Evolutionary conservation across 2,888 invertebrate species (phyloP), one percentile per base, ranked within the genome.

Genomic region (Dromius quadrimaculatus): DNA sequence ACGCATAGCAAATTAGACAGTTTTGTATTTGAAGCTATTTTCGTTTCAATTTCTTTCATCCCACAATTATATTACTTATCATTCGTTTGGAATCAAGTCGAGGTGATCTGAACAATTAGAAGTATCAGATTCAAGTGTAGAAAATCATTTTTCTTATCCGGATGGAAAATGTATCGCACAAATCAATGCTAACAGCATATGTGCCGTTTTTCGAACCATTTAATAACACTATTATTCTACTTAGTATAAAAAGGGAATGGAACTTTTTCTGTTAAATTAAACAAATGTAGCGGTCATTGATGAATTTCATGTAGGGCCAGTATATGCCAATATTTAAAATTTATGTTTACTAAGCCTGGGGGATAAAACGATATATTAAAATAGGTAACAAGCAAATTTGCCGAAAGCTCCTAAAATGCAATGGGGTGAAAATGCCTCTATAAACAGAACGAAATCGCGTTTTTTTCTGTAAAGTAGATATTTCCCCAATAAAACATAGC

Each of bases 301-400:
- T 50, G 28, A 23, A 43, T 50, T 23, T 50, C 50, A 50, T 47
- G 23, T 47, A 23, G 20, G 47, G 47, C 23, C 13, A 22, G 22
- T 50, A 17, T 28, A 23, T 50, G 28, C 50, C 50, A 28, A 28
- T 28, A 50, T 50, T 50, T 50, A 50, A 23, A 50, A 50, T 28
- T 50, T 23, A 9, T 50, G 50, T 50, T 22, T 50, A 50, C 28
- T 17, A 13, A 28, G 47, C 47, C 47, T n/a, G 20, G 23, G 47
- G 47, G 50, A 54, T 54, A 2, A 28, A 54, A 54, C 28, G 50
- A 8, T 28, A 28, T 54, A 54, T 54, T 8, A 54, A 6, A 28
- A 54, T 15, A 54, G 50, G 23, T 54, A 54, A 28, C 23, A 28
- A 28, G 50, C 28, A 23, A 54, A 54, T 54, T 54, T 28, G 1